Percentiles rank a stretch among this genome's conserved stretches.
Conservation (phyloP, 2,113 vertebrate genomes). For the Mugil cephalus region DNA sequence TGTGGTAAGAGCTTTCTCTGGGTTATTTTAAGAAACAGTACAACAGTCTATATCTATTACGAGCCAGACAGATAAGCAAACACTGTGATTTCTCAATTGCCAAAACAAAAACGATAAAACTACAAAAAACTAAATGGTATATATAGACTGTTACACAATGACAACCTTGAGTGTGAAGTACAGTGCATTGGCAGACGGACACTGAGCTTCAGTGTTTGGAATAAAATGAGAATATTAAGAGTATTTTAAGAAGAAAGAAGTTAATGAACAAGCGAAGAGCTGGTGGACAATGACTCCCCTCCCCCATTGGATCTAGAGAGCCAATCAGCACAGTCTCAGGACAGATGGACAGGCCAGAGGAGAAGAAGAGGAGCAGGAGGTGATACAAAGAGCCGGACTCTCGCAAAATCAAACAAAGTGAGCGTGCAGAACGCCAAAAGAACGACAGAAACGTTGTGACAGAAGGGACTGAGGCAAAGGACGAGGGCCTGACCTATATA, state of each 20-base stretch:
- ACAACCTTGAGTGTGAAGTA: neutral
- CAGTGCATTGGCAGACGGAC: neutral
- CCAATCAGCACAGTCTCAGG: constrained; percentile 40
- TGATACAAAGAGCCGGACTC: constrained; percentile 27
- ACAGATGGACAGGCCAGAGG: constrained; percentile 57
- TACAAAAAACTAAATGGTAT: neutral
- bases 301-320: constrained; percentile 31
- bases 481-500: constrained; percentile 27
- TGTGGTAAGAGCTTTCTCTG: constrained; percentile 6
- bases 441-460: constrained; percentile 16
- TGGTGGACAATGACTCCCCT: constrained; percentile 39
- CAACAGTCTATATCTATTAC: neutral
- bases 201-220: neutral
- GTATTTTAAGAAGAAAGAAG: neutral
- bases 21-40: constrained; percentile 23
- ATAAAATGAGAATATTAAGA: neutral
- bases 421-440: constrained; percentile 16
- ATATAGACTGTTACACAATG: neutral
- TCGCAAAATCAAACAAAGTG: constrained; percentile 19
- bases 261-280: constrained; percentile 13
- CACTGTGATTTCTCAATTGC: too few relatives aligned
- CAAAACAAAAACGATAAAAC: too few relatives aligned
- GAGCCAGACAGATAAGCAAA: neutral
- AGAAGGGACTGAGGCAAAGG: constrained; percentile 12
- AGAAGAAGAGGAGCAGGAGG: constrained; percentile 27